Evolutionary conservation across 2,113 vertebrate species (phyloP).

Genomic region (Peromyscus leucopus): DNA sequence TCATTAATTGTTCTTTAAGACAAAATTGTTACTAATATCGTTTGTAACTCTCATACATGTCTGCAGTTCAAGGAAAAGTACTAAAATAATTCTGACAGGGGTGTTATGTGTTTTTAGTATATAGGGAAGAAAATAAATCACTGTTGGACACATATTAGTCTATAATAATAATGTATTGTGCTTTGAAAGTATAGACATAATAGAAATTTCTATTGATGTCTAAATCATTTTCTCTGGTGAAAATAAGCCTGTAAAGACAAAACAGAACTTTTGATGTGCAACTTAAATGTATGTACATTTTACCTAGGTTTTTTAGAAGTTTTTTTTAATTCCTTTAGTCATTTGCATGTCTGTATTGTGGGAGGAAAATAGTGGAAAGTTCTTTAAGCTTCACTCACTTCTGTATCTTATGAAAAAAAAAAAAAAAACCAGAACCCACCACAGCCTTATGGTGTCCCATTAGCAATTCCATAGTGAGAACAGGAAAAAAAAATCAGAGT

Average conservation of each 20-base stretch:
- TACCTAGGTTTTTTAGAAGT: background rate
- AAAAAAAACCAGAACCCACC: background rate
- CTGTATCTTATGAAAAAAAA: background rate
- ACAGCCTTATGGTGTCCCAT: background rate
- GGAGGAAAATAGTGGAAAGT: background rate
- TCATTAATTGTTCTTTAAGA: background rate
- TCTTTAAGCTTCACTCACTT: background rate
- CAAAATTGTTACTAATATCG: background rate
- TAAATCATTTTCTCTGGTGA: slow-evolving; percentile 17
- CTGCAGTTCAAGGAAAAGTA: background rate
- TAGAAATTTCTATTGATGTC: background rate
- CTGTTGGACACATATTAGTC: background rate
- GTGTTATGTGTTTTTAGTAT: background rate
- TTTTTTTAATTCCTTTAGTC: background rate
- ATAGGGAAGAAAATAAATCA: background rate
- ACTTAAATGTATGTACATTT: background rate
- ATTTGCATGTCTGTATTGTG: background rate
- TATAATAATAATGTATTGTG: background rate
- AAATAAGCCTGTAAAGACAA: background rate
- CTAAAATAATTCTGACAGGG: background rate
- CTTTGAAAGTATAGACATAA: background rate
- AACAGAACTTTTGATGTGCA: background rate
- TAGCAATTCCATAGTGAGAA: background rate
- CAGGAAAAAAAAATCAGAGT: background rate
- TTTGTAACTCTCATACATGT: background rate